Conservation (phyloP, 2,797 vertebrate genomes). For the Tapirus indicus region DNA sequence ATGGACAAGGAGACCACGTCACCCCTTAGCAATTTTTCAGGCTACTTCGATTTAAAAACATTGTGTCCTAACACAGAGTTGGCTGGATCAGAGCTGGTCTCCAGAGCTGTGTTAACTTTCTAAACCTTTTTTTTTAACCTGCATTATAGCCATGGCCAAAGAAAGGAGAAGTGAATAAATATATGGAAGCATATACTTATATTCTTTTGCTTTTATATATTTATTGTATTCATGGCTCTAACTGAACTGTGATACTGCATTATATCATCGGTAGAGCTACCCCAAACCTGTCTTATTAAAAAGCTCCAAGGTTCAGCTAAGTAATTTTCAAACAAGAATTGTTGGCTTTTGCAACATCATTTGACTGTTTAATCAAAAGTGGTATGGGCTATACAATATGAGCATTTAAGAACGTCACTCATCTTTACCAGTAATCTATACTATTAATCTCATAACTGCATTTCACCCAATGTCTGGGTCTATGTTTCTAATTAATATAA, state of each 20-base stretch:
- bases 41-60: constrained; percentile 27
- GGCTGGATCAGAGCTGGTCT: neutral
- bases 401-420: neutral
- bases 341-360: neutral
- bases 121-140: neutral
- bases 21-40: neutral
- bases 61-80: neutral
- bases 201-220: neutral
- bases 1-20: constrained; percentile 4
- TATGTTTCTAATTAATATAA: constrained; percentile 12
- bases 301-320: neutral
- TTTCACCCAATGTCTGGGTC: neutral
- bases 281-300: constrained; percentile 1
- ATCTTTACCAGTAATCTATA: neutral
- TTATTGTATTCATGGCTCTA: neutral
- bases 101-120: neutral
- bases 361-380: constrained; percentile 39
- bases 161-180: constrained; percentile 30
- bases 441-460: neutral
- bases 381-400: neutral
- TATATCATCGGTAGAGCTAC: neutral
- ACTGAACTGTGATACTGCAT: neutral
- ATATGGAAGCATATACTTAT: neutral
- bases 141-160: neutral
- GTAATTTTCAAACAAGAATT: constrained; percentile 58